Evolutionary conservation across 2,113 vertebrate species (phyloP), one percentile per base, ranked within the genome.

Genomic region (Cyprinodon variegatus): DNA sequence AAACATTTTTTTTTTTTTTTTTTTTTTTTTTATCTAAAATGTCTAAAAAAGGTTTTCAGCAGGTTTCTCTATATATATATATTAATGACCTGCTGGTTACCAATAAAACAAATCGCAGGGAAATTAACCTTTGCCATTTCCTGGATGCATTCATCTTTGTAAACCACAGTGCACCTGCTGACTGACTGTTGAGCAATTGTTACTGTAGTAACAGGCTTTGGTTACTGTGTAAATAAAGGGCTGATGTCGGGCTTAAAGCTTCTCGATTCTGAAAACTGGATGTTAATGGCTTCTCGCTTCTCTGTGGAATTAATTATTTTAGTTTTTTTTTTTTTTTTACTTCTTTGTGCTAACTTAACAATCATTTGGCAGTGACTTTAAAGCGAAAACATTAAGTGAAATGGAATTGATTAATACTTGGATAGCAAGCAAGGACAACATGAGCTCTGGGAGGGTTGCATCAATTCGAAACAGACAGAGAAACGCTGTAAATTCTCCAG

Each of bases 381-480:
- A 77, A 88, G 89, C 79, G 8, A 66, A 76, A 61, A 68, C 78
- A 87, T 83, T 81, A 70, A 86, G 76, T 5, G 57, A 85, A 90
- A 86, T 91, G 88, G 90, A 61, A 90, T 65, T 90, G 87, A 93
- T 92, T 93, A 92, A 85, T 88, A 86, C 84, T 92, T 91, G 90
- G 90, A 91, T 57, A 75, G 89, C 79, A 85, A 84, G 84, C 81
- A 83, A 84, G 80, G 83, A 85, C 83, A 87, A 85, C 75, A 78
- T 62, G 61, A 68, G 50, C 71, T 86, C 89, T 86, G 57, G 82
- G 88, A 90, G 82, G 86, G 86, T 88, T 90, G 87, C 78, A 88
- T 84, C 85, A 89, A 89, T 90, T 89, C 87, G 76, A 89, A 89
- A 85, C 86, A 89, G 85, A 87, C 81, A 88, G 79, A 12, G 4